A percentile compares a stretch with the other conserved stretches of the same genome.
These are phyloP conservation scores for Hartigia nigra DNA, from an alignment of 2,888 invertebrate species.

Conservation along the genomic window DNA sequence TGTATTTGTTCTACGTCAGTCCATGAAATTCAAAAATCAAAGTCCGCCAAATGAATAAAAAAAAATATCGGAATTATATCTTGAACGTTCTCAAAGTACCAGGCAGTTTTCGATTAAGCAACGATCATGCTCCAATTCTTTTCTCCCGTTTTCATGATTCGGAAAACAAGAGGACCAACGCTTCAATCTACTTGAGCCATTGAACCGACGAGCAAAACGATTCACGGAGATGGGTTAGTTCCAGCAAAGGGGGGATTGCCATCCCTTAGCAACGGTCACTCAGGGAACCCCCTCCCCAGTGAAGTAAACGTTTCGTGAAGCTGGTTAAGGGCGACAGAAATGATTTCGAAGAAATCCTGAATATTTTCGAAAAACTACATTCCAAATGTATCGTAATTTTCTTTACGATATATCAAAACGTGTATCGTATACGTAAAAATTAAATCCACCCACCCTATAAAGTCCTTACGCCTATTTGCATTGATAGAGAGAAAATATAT, in stretches of 20 bases:
- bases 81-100: neutral
- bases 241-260: constrained; percentile 28
- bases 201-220: neutral
- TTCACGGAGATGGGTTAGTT: constrained; percentile 26
- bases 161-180: constrained; percentile 27
- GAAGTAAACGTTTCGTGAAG: neutral
- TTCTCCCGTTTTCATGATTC: constrained; percentile 27
- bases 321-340: neutral
- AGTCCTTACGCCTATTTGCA: no score
- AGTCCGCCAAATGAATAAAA: no score
- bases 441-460: no score
- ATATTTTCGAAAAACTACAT: neutral
- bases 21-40: neutral
- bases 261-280: constrained; percentile 42
- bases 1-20: no score
- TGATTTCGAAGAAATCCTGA: neutral
- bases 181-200: constrained; percentile 23
- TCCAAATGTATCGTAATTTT: no score
- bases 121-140: constrained; percentile 32
- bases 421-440: neutral
- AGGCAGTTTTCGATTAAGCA: neutral
- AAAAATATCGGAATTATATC: neutral
- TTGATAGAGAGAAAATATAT: no score
- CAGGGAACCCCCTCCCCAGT: constrained; percentile 32
- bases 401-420: no score